phyloP scores from a whole-genome alignment of 37 sponge, comb jelly and placozoan species.

The Ianthella basta region DNA sequence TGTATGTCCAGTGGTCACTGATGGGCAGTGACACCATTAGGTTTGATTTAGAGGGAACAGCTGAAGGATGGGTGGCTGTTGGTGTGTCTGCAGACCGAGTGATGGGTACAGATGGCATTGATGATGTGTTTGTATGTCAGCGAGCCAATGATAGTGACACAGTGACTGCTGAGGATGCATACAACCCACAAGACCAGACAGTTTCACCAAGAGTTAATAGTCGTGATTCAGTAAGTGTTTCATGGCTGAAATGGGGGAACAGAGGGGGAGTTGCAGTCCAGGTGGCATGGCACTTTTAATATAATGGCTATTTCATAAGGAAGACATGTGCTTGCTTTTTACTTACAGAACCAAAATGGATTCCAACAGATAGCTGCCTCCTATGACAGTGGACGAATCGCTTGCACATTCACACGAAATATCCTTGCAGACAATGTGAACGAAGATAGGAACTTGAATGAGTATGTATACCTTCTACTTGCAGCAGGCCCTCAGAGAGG shows the following conservation, averaged over 20 bases:
- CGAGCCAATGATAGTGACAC: background rate
- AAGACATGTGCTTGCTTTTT: background rate
- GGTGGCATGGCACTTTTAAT: background rate
- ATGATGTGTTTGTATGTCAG: constrained; percentile 24
- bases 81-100: constrained; percentile 18
- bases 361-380: background rate
- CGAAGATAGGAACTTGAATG: constrained; percentile 8
- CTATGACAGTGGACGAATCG: background rate
- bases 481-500: background rate
- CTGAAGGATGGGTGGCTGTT: background rate
- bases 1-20: background rate
- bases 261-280: background rate
- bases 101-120: constrained; percentile 32
- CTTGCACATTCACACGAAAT: background rate
- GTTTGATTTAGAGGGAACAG: constrained; percentile 1
- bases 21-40: background rate
- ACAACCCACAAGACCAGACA: background rate
- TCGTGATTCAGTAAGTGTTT: background rate
- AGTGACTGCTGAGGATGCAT: background rate
- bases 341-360: background rate
- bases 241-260: background rate
- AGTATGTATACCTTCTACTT: background rate
- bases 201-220: background rate
- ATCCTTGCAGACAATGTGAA: background rate
- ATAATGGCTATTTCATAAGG: background rate